Base-by-base conservation (phyloP, 2,797 vertebrate genomes). In the Borostomias antarcticus region DNA sequence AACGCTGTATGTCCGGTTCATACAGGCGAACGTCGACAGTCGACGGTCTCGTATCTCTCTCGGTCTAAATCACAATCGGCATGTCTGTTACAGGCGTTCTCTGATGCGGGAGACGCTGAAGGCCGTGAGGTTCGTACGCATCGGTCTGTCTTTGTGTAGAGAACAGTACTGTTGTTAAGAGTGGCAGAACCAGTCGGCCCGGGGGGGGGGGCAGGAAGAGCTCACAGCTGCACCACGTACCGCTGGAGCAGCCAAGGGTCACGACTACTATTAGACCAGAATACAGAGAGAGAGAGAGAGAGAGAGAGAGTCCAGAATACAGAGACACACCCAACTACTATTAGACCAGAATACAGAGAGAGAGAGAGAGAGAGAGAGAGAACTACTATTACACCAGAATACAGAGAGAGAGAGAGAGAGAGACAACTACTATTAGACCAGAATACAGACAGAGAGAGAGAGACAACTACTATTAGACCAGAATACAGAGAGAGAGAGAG, bases 1-100 rank as follows among this genome's bases (percentile, higher is more conserved):
- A 62, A 15, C 71, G 3, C 40, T 1, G 40, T 17, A n/a, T 17
- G 37, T 40, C 17, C 37, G 15, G 5, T 45, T 45, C 40, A 45
- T 17, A 45, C 40, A 86, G 79, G 80, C 79, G 83, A 82, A 85
- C 68, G 61, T 74, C 82, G 76, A 82, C 59, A 45, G 66, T 81
- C 79, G 81, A 65, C 64, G 70, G 69, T 77, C 66, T 67, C 37
- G 19, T 69, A 63, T 73, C 47, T 62, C 74, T 77, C 76, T 52
- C 19, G 11, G 58, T 84, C 69, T 73, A 66, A 66, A 73, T 73
- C 69, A 81, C 79, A 84, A 79, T 80, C 84, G 78, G 71, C 85
- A 82, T 58, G 72, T 84, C 75, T 82, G 70, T 65, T 71, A 73
- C 76, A 84, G 79, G 77, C 71, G 75, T 76, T 85, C 78, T 17